Evolutionary conservation across 2,888 invertebrate species (phyloP).

Genomic region (Pseudanteris insignis): DNA sequence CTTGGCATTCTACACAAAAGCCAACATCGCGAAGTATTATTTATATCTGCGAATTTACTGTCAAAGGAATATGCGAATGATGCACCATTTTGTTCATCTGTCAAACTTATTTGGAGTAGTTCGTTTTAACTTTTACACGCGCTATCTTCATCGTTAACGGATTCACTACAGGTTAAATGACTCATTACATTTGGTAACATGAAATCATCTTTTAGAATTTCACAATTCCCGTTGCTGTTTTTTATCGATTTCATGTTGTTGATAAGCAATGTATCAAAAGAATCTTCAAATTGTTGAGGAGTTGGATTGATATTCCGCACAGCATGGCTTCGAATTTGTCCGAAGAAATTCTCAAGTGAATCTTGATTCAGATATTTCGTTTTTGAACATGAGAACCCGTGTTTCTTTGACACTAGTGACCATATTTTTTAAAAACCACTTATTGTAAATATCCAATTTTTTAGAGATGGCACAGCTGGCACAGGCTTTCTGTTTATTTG

Average conservation of each 20-base stretch:
- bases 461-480: not conserved
- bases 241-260: constrained; percentile 4
- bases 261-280: constrained; percentile 6
- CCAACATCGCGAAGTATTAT: not conserved
- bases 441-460: constrained; percentile 4
- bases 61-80: not conserved
- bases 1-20: constrained; percentile 4
- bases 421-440: constrained; percentile 4
- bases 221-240: not conserved
- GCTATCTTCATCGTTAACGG: too few relatives aligned
- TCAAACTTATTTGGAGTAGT: not conserved
- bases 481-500: not conserved
- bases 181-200: not conserved
- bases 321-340: constrained; percentile 1
- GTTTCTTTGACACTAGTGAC: not conserved
- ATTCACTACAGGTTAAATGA: too few relatives aligned
- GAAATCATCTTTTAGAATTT: not conserved
- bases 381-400: not conserved
- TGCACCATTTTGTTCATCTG: not conserved
- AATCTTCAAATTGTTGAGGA: constrained; percentile 6
- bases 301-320: constrained; percentile 1
- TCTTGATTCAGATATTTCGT: constrained; percentile 1
- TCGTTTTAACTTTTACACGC: constrained; percentile 1
- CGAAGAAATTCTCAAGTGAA: constrained; percentile 5
- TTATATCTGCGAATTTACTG: not conserved